These are phyloP conservation scores for Oophaga pumilio DNA, from an alignment of 2,113 vertebrate genomes.

Conservation along the genomic window DNA sequence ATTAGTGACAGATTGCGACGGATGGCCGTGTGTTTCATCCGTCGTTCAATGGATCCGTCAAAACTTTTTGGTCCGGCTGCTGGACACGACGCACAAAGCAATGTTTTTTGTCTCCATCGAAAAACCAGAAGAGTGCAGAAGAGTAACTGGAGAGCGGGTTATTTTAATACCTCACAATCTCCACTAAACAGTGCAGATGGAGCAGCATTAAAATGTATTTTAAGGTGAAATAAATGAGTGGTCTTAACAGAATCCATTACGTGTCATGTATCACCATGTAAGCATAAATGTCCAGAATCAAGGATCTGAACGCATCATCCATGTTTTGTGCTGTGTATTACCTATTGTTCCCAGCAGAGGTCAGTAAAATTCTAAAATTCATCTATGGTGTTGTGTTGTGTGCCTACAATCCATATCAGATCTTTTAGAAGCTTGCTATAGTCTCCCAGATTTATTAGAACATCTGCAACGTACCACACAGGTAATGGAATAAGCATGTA, in stretches of 20 bases:
- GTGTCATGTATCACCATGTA: neutral
- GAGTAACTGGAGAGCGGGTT: neutral
- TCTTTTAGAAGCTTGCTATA: neutral
- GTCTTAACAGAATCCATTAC: neutral
- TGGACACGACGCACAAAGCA: no score
- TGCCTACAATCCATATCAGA: neutral
- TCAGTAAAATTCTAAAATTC: neutral
- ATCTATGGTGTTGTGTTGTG: neutral
- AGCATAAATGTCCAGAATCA: neutral
- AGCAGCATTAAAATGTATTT: no score
- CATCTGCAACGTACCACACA: neutral
- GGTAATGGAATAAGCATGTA: neutral
- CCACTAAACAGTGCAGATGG: no score
- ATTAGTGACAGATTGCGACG: no score
- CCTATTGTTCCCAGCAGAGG: conserved; percentile 34
- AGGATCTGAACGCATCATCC: no score
- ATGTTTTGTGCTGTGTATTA: neutral
- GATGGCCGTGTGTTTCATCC: no score
- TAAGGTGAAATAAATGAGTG: no score
- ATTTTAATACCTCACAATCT: neutral
- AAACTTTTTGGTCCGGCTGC: no score
- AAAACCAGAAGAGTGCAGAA: no score
- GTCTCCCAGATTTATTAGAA: neutral
- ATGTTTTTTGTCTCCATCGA: no score
- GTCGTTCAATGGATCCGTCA: no score